Percentiles rank a stretch among this genome's conserved stretches.
Conservation (phyloP, 2,113 vertebrate genomes). For the Dermatemys mawii region DNA sequence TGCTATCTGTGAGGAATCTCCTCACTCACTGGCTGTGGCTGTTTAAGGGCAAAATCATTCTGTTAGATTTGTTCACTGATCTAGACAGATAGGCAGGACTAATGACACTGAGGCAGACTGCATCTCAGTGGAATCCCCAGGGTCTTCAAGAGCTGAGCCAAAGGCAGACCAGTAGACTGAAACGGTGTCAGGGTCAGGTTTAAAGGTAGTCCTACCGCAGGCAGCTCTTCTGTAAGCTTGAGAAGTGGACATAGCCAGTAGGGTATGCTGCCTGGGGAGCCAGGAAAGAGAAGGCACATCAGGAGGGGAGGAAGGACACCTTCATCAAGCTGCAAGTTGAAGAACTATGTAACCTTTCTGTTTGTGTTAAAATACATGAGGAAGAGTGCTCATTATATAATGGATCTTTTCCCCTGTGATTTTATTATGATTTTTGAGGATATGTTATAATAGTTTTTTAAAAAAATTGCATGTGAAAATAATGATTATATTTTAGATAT, state of each 20-base stretch:
- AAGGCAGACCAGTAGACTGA: constrained; percentile 57
- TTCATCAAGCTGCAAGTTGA: not conserved
- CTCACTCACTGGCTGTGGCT: not conserved
- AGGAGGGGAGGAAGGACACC: not conserved
- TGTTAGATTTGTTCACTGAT: constrained; percentile 45
- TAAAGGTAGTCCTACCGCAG: constrained; percentile 52
- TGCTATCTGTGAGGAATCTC: not conserved
- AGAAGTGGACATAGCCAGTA: constrained; percentile 19
- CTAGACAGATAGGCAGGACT: constrained; percentile 44
- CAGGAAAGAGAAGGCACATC: not conserved
- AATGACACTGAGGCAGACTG: constrained; percentile 11
- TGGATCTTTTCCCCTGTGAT: not conserved
- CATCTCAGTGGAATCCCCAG: constrained; percentile 4
- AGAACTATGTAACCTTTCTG: not conserved
- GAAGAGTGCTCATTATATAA: not conserved
- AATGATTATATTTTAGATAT: not conserved
- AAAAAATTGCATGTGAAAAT: not conserved
- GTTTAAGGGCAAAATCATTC: constrained; percentile 42
- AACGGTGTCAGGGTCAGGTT: constrained; percentile 61
- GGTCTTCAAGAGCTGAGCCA: constrained; percentile 5
- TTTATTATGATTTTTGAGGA: not conserved
- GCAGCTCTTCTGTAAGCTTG: not conserved
- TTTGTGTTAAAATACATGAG: not conserved
- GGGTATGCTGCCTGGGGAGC: not conserved
- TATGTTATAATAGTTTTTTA: not conserved